A percentile compares a stretch with the other conserved stretches of the same genome.
These are phyloP conservation scores for Sander vitreus DNA, from an alignment of 2,113 vertebrate species.

Conservation along the genomic window DNA sequence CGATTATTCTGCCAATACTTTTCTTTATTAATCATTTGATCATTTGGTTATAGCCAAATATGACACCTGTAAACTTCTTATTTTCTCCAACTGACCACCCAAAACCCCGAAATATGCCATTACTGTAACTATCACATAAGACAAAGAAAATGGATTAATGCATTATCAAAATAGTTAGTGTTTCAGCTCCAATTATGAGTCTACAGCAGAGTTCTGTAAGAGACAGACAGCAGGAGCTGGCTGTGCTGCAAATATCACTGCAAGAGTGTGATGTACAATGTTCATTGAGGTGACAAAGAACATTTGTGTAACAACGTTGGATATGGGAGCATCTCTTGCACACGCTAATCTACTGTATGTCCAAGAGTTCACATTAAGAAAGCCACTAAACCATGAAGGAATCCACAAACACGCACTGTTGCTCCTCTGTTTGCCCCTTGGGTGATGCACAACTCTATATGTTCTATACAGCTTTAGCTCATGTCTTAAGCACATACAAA, in stretches of 20 bases:
- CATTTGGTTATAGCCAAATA: too few relatives aligned
- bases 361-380: slow-evolving; percentile 8
- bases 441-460: not conserved
- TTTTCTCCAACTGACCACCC: not conserved
- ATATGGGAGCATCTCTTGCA: not conserved
- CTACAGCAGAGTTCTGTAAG: not conserved
- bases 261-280: slow-evolving; percentile 10
- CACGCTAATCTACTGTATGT: not conserved
- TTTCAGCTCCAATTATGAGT: not conserved
- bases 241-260: not conserved
- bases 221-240: not conserved
- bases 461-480: not conserved
- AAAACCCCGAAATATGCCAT: not conserved
- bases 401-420: not conserved
- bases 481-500: not conserved
- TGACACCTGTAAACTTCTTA: not conserved
- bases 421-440: not conserved
- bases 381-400: not conserved
- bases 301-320: not conserved
- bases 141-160: too few relatives aligned
- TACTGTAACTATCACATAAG: not conserved
- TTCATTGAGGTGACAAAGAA: slow-evolving; percentile 1
- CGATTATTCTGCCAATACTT: not conserved
- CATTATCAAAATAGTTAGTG: too few relatives aligned
- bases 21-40: not conserved